Evolutionary conservation across 1,140 invertebrate genomes (phyloP).

Genomic region (Listronotus oregonensis): DNA sequence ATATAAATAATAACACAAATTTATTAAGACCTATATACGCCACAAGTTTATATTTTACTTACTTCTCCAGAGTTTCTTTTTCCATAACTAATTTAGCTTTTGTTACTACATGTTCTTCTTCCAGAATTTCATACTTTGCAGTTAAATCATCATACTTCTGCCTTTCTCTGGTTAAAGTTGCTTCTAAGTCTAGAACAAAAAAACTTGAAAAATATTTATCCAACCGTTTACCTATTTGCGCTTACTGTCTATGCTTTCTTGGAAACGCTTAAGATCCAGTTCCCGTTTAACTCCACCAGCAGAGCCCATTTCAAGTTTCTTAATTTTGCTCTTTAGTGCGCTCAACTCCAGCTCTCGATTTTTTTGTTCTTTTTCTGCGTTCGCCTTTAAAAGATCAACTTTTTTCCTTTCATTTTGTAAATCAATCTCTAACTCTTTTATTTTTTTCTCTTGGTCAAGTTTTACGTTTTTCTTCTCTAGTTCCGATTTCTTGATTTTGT

Average conservation of each 20-base stretch:
- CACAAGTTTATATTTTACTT: conserved; percentile 29
- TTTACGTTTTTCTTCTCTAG: conserved; percentile 61
- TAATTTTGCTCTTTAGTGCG: conserved; percentile 67
- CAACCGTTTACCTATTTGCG: conserved; percentile 10
- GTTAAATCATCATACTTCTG: conserved; percentile 81
- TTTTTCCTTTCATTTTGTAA: conserved; percentile 69
- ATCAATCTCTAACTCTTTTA: conserved; percentile 67
- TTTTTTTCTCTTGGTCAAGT: conserved; percentile 64
- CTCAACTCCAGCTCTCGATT: conserved; percentile 70
- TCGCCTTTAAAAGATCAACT: conserved; percentile 64
- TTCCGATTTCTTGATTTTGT: conserved; percentile 62
- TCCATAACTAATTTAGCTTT: conserved; percentile 78
- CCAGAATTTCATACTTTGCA: conserved; percentile 78
- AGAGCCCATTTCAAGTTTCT: conserved; percentile 64
- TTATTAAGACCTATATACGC: neutral
- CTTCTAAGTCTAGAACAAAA: conserved; percentile 67
- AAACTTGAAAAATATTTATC: conserved; percentile 7
- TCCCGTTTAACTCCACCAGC: conserved; percentile 68
- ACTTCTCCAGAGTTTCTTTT: conserved; percentile 71
- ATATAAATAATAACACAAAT: neutral
- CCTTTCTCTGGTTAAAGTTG: conserved; percentile 66
- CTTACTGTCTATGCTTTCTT: conserved; percentile 70
- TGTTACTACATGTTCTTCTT: conserved; percentile 79
- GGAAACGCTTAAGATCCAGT: conserved; percentile 65
- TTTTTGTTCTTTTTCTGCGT: conserved; percentile 66